Percentiles rank a stretch among this genome's conserved stretches.
Evolutionary conservation across 2,113 vertebrate species (phyloP).

Genomic region (Ursus arctos): DNA sequence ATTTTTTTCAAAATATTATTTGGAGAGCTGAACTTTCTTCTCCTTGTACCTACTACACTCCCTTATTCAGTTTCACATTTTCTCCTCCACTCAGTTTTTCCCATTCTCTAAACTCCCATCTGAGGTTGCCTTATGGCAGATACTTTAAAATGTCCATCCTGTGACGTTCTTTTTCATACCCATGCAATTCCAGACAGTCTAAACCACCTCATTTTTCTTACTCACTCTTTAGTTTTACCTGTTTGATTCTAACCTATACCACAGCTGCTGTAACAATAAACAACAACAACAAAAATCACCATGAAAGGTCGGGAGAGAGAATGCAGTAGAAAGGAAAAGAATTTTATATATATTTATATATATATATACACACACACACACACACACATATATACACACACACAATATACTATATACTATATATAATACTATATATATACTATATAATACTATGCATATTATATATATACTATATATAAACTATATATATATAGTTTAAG

Average conservation of each 20-base stretch:
- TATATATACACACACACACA: too few relatives aligned
- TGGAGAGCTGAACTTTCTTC: background rate
- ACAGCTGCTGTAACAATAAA: background rate
- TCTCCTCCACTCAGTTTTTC: background rate
- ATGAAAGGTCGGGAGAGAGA: background rate
- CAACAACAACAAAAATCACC: background rate
- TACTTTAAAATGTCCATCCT: background rate
- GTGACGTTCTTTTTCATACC: background rate
- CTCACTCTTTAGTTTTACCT: background rate
- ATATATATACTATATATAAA: too few relatives aligned
- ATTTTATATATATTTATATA: background rate
- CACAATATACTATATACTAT: too few relatives aligned
- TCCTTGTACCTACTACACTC: background rate
- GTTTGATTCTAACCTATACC: background rate
- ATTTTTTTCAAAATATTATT: background rate
- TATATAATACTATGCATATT: too few relatives aligned
- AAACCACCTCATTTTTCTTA: background rate
- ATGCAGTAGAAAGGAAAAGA: background rate
- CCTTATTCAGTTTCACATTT: background rate
- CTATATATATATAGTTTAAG: background rate
- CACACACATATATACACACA: too few relatives aligned
- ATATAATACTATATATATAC: too few relatives aligned
- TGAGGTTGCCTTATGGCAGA: background rate
- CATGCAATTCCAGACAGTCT: too few relatives aligned
- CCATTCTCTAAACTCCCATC: background rate